Base-by-base conservation (phyloP, 2,797 vertebrate species). In the Pelodytes ibericus region DNA sequence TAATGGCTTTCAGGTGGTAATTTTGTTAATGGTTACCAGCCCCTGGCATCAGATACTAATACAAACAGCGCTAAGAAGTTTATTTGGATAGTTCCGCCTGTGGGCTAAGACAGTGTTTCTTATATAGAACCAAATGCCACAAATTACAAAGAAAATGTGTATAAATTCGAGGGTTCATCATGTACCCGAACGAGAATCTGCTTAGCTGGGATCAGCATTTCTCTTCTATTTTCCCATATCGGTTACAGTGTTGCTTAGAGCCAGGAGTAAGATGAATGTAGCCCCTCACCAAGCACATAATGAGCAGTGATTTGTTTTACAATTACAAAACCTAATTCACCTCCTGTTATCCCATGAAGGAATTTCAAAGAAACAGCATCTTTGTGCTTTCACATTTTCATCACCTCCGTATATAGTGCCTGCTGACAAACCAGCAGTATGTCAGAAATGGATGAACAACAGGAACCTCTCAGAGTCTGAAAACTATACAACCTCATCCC, bases 401-500 rank as follows among this genome's bases (percentile, higher is more conserved):
- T 83, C 85, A 78, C 80, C 76, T 81, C 76, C 80, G 80, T 80
- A 79, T 68, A 77, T 73, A 82, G 71, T 24, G 83, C 83, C 86
- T 84, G 87, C 87, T 87, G 87, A 86, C 83, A 87, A 81, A 82
- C 68, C 84, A 85, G 86, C 85, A 81, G 87, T 82, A 27, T 2
- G 81, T 84, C 15, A 7, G 83, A 83, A 85, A 84, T 0, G 63
- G 83, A 72, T 65, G 79, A 90, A 75, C 83, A 87, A 83, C 82
- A 79, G 16, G 82, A 85, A 84, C 84, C 88, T 56, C 81, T 15
- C 60, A 16, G 82, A 87, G 85, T 80, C 82, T 76, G 78, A 83
- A 88, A 88, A 89, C 88, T 87, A 86, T 66, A 0, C 69, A 77
- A 84, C 83, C 41, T 88, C 87, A 85, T 84, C 84, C 82, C 80